These are phyloP conservation scores for Henicopernis longicauda DNA, from an alignment of 2,113 vertebrate genomes.

Conservation along the genomic window DNA sequence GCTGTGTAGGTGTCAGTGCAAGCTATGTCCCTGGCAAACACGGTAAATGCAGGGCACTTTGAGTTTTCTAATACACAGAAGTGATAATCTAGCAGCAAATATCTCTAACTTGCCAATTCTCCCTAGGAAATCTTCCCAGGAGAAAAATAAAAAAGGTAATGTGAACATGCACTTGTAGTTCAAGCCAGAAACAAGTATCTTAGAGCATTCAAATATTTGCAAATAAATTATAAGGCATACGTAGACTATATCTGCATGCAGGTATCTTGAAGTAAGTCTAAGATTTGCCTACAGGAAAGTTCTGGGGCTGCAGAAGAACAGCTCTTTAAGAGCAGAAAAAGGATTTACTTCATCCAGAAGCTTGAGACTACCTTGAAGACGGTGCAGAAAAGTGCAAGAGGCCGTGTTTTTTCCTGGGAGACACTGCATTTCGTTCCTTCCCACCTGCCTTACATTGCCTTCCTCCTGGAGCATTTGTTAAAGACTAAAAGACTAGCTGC, in stretches of 20 bases:
- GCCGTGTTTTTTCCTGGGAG: neutral
- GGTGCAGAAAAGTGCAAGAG: neutral
- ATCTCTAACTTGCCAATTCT: conserved; percentile 41
- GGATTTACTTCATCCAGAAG: neutral
- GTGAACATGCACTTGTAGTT: neutral
- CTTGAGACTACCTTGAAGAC: neutral
- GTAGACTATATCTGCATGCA: neutral
- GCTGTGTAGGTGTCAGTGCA: conserved; percentile 30
- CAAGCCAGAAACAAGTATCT: neutral
- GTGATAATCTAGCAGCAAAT: conserved; percentile 45
- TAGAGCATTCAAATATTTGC: neutral
- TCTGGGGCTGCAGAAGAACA: neutral
- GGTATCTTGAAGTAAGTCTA: neutral
- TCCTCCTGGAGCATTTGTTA: neutral
- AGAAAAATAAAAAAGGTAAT: neutral
- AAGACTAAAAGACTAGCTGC: neutral
- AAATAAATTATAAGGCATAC: neutral
- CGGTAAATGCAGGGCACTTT: conserved; percentile 3
- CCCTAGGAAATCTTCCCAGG: neutral
- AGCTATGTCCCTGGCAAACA: conserved; percentile 37
- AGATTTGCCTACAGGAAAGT: neutral
- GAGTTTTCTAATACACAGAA: conserved; percentile 20
- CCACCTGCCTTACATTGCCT: neutral
- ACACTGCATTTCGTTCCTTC: neutral
- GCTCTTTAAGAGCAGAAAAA: neutral